Percentiles rank a stretch among this genome's conserved stretches.
phyloP scores from a whole-genome alignment of 2,797 vertebrate genomes.

The Falco concolor region DNA sequence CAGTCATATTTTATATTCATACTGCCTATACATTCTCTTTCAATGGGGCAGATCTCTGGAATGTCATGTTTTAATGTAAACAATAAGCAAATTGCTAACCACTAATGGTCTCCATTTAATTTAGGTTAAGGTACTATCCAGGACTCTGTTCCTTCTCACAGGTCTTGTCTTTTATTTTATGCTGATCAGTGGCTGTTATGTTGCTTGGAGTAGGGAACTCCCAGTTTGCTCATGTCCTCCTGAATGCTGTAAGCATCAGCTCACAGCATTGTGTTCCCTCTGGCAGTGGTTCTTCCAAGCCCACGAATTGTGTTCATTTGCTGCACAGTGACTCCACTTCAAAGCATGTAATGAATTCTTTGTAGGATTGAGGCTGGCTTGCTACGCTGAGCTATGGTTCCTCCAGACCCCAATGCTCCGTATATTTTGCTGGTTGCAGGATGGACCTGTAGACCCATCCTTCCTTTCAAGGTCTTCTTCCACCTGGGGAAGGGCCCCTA shows the following conservation, averaged over 20 bases:
- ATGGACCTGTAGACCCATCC: neutral
- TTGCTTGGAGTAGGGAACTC: neutral
- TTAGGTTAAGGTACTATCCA: neutral
- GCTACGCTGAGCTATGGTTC: neutral
- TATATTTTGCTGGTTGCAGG: neutral
- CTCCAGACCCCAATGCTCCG: neutral
- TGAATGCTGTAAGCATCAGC: neutral
- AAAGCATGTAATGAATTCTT: neutral
- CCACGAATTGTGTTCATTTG: neutral
- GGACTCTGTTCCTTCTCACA: neutral
- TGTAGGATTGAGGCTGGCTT: neutral
- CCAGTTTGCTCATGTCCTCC: neutral
- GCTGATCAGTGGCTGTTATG: neutral
- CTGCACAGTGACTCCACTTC: neutral
- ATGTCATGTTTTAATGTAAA: neutral
- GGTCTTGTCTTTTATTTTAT: neutral
- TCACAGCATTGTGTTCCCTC: neutral
- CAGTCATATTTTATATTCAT: neutral
- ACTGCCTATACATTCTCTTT: neutral
- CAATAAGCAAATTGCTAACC: neutral
- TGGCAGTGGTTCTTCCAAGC: neutral
- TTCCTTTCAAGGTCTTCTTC: neutral
- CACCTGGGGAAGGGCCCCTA: neutral
- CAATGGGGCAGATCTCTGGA: neutral
- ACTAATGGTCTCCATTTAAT: neutral